phyloP scores from a whole-genome alignment of 2,113 vertebrate species.

The Noturus placidus region DNA sequence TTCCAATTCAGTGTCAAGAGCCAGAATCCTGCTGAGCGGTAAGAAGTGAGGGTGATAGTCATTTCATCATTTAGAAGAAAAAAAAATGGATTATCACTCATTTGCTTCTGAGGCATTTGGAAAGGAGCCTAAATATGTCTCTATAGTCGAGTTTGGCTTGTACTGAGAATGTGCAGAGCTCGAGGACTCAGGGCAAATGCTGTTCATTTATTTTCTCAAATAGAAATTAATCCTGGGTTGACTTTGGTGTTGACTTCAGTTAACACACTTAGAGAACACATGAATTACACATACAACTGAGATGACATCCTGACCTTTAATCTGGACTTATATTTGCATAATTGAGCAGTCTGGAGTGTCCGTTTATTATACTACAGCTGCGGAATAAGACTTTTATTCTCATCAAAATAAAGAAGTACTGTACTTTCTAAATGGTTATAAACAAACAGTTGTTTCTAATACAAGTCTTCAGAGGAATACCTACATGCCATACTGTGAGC shows the following conservation, averaged over 20 bases:
- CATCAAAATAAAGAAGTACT: background rate
- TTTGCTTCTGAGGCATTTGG: slow-evolving; percentile 39
- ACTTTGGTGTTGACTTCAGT: slow-evolving; percentile 15
- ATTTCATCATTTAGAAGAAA: slow-evolving; percentile 40
- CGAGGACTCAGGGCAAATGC: slow-evolving; percentile 12
- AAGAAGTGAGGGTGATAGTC: slow-evolving; percentile 37
- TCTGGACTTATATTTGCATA: background rate
- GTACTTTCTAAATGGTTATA: background rate
- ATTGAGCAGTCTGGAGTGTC: background rate
- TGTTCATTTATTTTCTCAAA: slow-evolving; percentile 12
- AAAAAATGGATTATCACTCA: slow-evolving; percentile 33
- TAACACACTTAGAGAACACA: slow-evolving; percentile 7
- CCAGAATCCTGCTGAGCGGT: slow-evolving; percentile 34
- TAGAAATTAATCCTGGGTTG: slow-evolving; percentile 5
- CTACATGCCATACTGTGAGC: background rate
- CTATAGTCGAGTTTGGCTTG: slow-evolving; percentile 25
- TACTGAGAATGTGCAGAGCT: slow-evolving; percentile 25
- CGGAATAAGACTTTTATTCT: background rate
- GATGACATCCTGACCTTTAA: slow-evolving; percentile 8
- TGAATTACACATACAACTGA: background rate
- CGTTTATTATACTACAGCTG: background rate
- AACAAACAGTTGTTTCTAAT: background rate
- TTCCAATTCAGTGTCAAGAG: background rate
- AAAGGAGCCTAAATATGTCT: slow-evolving; percentile 38
- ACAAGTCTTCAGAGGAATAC: background rate